Conservation (phyloP, 2,113 vertebrate species). For the Eira barbara region DNA sequence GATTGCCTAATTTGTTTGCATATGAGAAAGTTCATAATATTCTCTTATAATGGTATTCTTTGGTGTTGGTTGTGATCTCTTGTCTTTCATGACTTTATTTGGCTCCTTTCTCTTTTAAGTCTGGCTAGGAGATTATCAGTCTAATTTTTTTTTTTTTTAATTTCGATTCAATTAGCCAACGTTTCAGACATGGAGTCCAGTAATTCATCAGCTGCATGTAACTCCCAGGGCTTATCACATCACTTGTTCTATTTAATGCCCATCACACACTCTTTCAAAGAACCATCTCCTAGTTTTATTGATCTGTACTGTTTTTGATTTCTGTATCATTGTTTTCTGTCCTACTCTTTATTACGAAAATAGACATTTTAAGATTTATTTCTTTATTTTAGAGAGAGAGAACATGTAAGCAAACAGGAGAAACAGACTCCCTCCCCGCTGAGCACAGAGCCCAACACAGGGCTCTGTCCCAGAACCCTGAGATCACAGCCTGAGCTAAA, state of each 20-base stretch:
- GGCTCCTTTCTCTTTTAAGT: not conserved
- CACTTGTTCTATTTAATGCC: too few relatives aligned
- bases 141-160: not conserved
- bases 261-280: not conserved
- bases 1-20: not conserved
- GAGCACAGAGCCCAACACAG: not conserved
- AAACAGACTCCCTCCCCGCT: not conserved
- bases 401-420: not conserved
- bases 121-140: not conserved
- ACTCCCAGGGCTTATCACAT: too few relatives aligned
- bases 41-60: not conserved
- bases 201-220: too few relatives aligned
- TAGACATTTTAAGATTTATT: not conserved
- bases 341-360: not conserved
- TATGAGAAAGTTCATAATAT: not conserved
- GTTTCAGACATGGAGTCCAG: too few relatives aligned
- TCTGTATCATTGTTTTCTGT: not conserved
- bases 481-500: not conserved
- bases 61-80: not conserved
- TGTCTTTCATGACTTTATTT: not conserved
- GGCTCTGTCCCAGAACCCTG: not conserved
- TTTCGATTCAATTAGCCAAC: too few relatives aligned
- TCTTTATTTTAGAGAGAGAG: not conserved
- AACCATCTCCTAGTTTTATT: not conserved
- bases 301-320: not conserved